Conservation (phyloP, 2,888 invertebrate species). For the Caenorhabditis uteleia region DNA sequence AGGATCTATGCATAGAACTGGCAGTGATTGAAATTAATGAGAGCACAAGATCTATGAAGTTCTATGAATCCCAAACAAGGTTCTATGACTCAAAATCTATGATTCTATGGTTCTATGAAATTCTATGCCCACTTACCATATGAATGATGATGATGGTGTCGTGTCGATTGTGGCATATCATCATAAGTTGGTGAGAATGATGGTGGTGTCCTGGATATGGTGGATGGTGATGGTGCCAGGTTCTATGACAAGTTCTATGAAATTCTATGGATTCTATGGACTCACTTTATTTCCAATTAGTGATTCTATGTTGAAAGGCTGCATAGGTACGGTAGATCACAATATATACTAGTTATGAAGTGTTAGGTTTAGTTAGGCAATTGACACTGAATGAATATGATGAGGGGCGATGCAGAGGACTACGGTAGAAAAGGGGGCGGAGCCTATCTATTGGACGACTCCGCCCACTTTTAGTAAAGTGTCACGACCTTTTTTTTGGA, state of each 20-base stretch:
- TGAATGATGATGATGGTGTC: conserved; percentile 27
- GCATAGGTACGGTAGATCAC: conserved; percentile 11
- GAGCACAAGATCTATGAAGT: too few species aligned
- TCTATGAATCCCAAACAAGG: conserved; percentile 1
- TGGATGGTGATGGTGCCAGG: conserved; percentile 8
- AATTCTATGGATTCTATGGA: neutral
- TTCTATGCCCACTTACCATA: conserved; percentile 22
- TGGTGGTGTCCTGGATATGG: neutral
- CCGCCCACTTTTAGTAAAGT: neutral
- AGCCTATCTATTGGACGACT: neutral
- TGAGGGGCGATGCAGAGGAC: conserved; percentile 8
- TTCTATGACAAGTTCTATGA: conserved; percentile 11
- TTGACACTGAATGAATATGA: conserved; percentile 2
- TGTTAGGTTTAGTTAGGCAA: neutral
- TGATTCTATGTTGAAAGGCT: conserved; percentile 47
- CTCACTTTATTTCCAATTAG: conserved; percentile 45
- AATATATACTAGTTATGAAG: conserved; percentile 4
- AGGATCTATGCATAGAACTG: too few species aligned
- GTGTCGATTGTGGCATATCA: neutral
- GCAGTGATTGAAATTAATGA: too few species aligned
- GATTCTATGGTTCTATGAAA: conserved; percentile 3
- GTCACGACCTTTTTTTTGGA: too few species aligned
- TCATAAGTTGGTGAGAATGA: conserved; percentile 2
- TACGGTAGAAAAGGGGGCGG: conserved; percentile 12
- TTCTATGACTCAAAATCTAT: conserved; percentile 12